Evolutionary conservation across 1,140 invertebrate species (phyloP).

Genomic region (Kradibia gibbosae): DNA sequence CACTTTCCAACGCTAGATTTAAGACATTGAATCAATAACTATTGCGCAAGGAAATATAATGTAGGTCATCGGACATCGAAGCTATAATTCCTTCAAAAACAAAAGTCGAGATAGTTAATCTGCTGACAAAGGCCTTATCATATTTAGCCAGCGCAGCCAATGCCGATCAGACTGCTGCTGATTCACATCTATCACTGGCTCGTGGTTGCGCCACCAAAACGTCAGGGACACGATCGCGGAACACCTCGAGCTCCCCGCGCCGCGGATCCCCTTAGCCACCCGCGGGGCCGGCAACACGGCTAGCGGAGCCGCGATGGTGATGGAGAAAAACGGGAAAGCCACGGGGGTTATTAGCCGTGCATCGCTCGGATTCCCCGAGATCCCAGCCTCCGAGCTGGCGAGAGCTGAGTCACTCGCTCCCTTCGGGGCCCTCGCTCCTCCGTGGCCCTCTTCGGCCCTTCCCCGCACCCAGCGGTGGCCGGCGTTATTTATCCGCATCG

Average conservation of each 20-base stretch:
- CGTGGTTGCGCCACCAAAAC: not conserved
- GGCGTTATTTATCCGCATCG: not conserved
- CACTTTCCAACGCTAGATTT: not conserved
- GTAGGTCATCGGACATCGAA: not conserved
- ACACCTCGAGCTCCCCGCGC: too few species aligned
- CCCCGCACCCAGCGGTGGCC: not conserved
- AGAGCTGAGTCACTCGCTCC: not conserved
- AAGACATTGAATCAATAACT: not conserved
- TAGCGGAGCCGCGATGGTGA: not conserved
- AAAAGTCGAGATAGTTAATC: slow-evolving; percentile 29
- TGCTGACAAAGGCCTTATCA: slow-evolving; percentile 24
- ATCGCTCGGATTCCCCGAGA: slow-evolving; percentile 36
- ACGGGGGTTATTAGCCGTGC: not conserved
- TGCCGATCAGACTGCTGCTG: not conserved
- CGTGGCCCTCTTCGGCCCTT: too few species aligned
- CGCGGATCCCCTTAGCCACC: not conserved
- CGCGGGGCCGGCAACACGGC: not conserved
- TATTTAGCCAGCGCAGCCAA: slow-evolving; percentile 2
- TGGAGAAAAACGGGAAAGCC: not conserved
- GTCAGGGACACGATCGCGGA: not conserved
- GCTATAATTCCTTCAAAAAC: slow-evolving; percentile 13
- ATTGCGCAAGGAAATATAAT: not conserved
- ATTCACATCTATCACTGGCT: not conserved
- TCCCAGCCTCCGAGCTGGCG: slow-evolving; percentile 1
- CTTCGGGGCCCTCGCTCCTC: too few species aligned